These are phyloP conservation scores for Balanococcus diminutus DNA, from an alignment of 2,888 invertebrate species.

Conservation along the genomic window DNA sequence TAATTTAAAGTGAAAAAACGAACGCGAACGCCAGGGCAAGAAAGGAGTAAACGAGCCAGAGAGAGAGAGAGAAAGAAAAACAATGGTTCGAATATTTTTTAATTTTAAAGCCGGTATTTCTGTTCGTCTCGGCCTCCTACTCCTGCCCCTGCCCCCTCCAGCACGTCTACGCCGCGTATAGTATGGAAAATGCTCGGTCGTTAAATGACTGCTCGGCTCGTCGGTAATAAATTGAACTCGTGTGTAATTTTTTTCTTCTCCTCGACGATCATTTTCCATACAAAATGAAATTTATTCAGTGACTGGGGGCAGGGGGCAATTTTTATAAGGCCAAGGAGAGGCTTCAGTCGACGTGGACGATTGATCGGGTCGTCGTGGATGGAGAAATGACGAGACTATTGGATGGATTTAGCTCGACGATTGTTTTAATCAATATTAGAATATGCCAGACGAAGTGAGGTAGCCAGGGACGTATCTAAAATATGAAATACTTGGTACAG, in stretches of 20 bases:
- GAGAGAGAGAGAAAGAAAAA: not conserved
- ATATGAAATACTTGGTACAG: not conserved
- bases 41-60: not conserved
- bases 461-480: not conserved
- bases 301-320: not conserved
- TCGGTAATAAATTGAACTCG: not conserved
- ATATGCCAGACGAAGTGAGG: not conserved
- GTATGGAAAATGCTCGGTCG: constrained; percentile 1
- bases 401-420: not conserved
- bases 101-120: constrained; percentile 29
- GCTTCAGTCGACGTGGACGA: no score
- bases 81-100: constrained; percentile 40
- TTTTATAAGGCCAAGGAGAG: not conserved
- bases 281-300: not conserved
- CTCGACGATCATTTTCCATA: not conserved
- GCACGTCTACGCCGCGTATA: not conserved
- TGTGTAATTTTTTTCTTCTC: not conserved
- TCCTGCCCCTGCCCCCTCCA: no score
- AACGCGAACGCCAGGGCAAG: not conserved
- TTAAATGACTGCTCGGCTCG: not conserved
- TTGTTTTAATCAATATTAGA: constrained; percentile 1
- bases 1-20: constrained; percentile 3
- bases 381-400: not conserved
- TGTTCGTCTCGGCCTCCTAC: not conserved
- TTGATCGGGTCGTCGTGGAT: not conserved